phyloP scores from a whole-genome alignment of 2,797 vertebrate genomes.

The Micromesistius poutassou region DNA sequence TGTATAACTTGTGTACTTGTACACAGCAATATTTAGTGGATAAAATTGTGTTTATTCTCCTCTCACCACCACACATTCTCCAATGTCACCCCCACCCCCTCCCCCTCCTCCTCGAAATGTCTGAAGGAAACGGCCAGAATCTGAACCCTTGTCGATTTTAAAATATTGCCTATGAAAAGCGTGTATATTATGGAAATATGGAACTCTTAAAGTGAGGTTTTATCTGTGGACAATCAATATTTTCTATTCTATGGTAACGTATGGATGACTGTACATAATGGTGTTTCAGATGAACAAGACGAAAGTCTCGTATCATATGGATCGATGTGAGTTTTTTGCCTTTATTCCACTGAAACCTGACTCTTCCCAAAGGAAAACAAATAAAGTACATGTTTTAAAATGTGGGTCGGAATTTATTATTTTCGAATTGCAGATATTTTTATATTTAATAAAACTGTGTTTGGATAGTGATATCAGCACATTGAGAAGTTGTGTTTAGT shows the following conservation, averaged over 20 bases:
- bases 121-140: neutral
- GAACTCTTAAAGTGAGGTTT: constrained; percentile 56
- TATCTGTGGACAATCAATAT: constrained; percentile 76
- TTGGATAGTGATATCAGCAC: too few species aligned
- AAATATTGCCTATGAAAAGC: constrained; percentile 3
- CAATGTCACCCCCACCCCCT: neutral
- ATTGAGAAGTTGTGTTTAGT: too few species aligned
- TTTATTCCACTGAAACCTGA: constrained; percentile 64
- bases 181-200: neutral
- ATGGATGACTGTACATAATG: constrained; percentile 62
- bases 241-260: constrained; percentile 67
- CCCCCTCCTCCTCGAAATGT: neutral
- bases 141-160: neutral
- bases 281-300: constrained; percentile 64
- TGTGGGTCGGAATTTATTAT: constrained; percentile 25
- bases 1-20: constrained; percentile 28
- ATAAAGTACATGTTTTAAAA: constrained; percentile 60
- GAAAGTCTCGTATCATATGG: constrained; percentile 51
- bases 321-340: constrained; percentile 60
- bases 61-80: neutral
- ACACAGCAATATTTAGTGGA: constrained; percentile 54
- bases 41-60: constrained; percentile 19
- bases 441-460: too few species aligned
- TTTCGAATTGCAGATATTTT: constrained; percentile 5
- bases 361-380: constrained; percentile 48